Percentiles rank a stretch among this genome's conserved stretches.
phyloP scores from a whole-genome alignment of 2,113 vertebrate species.

The Spea multiplicata region DNA sequence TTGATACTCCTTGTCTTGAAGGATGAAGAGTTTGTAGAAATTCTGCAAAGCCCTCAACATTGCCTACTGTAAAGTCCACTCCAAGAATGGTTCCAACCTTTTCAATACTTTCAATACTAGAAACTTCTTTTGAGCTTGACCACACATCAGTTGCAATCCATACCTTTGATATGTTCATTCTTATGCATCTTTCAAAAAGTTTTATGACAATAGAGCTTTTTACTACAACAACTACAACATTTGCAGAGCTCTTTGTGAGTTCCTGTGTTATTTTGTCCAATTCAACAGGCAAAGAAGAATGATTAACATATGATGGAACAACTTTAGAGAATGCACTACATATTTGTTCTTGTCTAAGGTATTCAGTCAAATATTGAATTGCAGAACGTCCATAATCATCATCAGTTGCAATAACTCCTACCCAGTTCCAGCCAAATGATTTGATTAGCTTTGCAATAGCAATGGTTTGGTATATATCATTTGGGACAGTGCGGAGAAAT shows the following conservation, averaged over 20 bases:
- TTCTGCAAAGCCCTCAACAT: constrained; percentile 55
- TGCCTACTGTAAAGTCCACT: constrained; percentile 53
- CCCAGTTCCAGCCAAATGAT: constrained; percentile 62
- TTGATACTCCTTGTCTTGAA: constrained; percentile 50
- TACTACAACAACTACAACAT: constrained; percentile 61
- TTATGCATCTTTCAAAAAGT: constrained; percentile 59
- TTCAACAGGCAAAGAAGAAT: background rate
- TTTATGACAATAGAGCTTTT: constrained; percentile 53
- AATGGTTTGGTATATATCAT: constrained; percentile 61
- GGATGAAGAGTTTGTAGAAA: constrained; percentile 56
- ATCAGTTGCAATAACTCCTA: constrained; percentile 63
- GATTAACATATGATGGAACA: constrained; percentile 52
- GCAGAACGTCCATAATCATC: constrained; percentile 63
- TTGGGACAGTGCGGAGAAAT: constrained; percentile 65
- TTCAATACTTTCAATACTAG: constrained; percentile 57
- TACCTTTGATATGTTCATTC: constrained; percentile 51
- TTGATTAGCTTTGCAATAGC: constrained; percentile 59
- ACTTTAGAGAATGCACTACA: constrained; percentile 58
- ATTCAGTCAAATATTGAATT: constrained; percentile 53
- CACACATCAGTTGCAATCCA: constrained; percentile 68
- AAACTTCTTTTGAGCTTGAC: constrained; percentile 50
- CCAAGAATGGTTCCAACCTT: constrained; percentile 64
- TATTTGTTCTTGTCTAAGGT: constrained; percentile 49
- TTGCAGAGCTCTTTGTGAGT: constrained; percentile 52
- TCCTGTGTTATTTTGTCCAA: constrained; percentile 47